A percentile compares a stretch with the other conserved stretches of the same genome.
phyloP scores from a whole-genome alignment of 2,888 invertebrate species.

The Netelia virgata region DNA sequence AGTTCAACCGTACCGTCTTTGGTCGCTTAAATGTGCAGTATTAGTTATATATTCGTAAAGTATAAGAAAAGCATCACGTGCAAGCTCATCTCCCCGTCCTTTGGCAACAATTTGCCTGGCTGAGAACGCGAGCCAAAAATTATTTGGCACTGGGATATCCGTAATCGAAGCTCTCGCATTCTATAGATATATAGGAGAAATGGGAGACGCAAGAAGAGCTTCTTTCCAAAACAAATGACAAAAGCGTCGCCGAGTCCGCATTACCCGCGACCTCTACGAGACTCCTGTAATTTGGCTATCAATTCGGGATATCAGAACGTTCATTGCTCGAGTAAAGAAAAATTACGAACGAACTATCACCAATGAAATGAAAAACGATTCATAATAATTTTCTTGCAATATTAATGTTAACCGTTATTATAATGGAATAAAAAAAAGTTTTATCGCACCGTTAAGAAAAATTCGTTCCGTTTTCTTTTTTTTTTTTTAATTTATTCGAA shows the following conservation, averaged over 20 bases:
- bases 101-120: conserved; percentile 50
- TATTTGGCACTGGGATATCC: conserved; percentile 61
- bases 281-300: not conserved
- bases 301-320: not conserved
- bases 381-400: too few species aligned
- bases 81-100: conserved; percentile 49
- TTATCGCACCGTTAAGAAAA: too few species aligned
- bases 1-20: not conserved
- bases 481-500: too few species aligned
- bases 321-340: not conserved
- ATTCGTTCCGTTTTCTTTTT: too few species aligned
- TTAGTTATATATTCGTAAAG: not conserved
- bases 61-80: conserved; percentile 32
- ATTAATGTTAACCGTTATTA: too few species aligned
- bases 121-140: conserved; percentile 52
- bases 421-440: too few species aligned
- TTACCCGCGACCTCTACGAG: conserved; percentile 10
- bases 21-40: not conserved
- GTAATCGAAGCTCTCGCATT: conserved; percentile 47
- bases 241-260: conserved; percentile 21
- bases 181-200: conserved; percentile 1
- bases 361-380: too few species aligned
- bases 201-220: conserved; percentile 7
- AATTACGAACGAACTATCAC: not conserved
- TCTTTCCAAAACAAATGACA: not conserved